Base-by-base conservation (phyloP, 2,113 vertebrate species). In the Cervus canadensis region DNA sequence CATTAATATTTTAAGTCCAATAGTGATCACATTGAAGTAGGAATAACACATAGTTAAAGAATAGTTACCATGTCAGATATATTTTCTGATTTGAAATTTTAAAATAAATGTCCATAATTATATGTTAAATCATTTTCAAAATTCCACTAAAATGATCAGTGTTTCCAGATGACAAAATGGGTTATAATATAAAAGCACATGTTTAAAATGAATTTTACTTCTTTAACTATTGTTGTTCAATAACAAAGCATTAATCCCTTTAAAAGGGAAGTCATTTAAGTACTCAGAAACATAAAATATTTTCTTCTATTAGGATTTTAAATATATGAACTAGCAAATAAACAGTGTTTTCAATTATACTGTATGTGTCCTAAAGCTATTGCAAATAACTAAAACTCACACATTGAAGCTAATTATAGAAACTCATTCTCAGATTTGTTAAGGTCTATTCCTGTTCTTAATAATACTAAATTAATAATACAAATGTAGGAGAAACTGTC, bases 41-140 rank as follows among this genome's bases (percentile, higher is more conserved):
- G 21, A 94, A 83, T n/a, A 78, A 71, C 7, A 92, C 6, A 48
- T 64, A 92, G 30, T 62, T 83, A 67, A 59, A 60, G 23, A 43
- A 83, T 60, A 88, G 21, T 59, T 81, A 82, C 11, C 23, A 89
- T 67, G 15, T 60, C 23, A 79, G 33, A 43, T 56, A 21, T n/a
- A 88, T 85, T 87, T 79, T 91, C 26, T 74, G 6, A 52, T 79
- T 97, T 87, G 28, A 89, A 89, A 94, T 76, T 88, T 96, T 17
- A 95, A 97, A 83, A 62, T n/a, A 5, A 36, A 45, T 56, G 71
- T 17, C 8, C 30, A 85, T 64, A 89, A 91, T 84, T 76, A 79
- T 33, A 4, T 43, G 6, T 30, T 25, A 28, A 96, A 79, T 78
- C 14, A 56, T 83, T 91, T 86, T 82, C 0, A 17, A 96, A 93